Conservation (phyloP, 2,888 invertebrate genomes). For the Hipparchia semele region DNA sequence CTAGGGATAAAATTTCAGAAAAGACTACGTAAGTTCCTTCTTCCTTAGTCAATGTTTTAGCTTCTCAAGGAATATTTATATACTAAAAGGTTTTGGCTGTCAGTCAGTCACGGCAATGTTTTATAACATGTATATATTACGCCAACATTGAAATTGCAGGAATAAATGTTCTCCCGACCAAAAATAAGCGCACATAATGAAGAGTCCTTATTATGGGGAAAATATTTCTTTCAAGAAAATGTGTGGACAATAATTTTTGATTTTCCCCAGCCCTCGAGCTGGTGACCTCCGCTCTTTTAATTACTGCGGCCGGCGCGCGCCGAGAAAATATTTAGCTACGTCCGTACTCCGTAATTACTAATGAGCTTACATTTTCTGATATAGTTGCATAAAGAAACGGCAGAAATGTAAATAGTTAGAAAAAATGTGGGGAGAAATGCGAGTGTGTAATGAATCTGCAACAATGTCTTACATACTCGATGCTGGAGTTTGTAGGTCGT, state of each 20-base stretch:
- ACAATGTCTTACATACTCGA: conserved; percentile 5
- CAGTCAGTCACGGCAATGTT: no score
- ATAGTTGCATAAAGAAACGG: conserved; percentile 40
- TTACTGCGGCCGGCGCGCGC: conserved; percentile 65
- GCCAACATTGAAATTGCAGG: conserved; percentile 30
- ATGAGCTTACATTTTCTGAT: conserved; percentile 65
- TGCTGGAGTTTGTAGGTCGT: conserved; percentile 14
- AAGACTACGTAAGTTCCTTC: no score
- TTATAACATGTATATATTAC: no score
- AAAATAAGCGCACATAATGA: conserved; percentile 41
- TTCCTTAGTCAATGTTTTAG: no score
- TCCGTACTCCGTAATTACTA: conserved; percentile 75
- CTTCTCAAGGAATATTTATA: no score
- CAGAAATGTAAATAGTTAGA: conserved; percentile 42
- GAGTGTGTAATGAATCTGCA: conserved; percentile 14
- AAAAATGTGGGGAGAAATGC: conserved; percentile 10
- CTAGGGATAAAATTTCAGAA: no score
- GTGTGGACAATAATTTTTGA: conserved; percentile 74
- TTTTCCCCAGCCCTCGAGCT: conserved; percentile 60
- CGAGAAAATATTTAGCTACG: conserved; percentile 77
- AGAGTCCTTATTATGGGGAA: conserved; percentile 45
- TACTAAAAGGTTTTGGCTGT: no score
- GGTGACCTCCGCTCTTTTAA: conserved; percentile 70
- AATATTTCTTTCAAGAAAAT: conserved; percentile 61
- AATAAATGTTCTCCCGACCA: conserved; percentile 36